Conservation (phyloP, 1,140 invertebrate species). For the Zeugodacus cucurbitae region DNA sequence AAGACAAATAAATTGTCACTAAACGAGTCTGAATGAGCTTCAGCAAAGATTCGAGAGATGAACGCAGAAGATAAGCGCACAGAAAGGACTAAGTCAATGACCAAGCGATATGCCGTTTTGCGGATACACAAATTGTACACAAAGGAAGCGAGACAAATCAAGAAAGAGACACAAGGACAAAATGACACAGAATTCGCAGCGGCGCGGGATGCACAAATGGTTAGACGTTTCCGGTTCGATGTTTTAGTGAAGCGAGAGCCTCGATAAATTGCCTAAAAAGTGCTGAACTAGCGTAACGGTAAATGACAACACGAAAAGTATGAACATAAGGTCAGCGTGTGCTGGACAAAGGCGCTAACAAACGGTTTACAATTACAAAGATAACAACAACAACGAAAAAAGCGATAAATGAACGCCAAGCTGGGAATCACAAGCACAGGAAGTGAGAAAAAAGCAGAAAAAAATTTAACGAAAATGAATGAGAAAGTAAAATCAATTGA, state of each 20-base stretch:
- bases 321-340: neutral
- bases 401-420: neutral
- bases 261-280: neutral
- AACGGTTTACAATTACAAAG: neutral
- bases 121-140: neutral
- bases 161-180: neutral
- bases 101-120: neutral
- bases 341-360: constrained; percentile 1
- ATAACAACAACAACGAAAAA: neutral
- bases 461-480: neutral
- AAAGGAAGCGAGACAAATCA: neutral
- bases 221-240: neutral
- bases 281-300: neutral
- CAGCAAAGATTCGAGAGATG: neutral
- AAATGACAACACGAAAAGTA: neutral
- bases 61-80: neutral
- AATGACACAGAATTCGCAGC: neutral
- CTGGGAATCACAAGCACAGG: neutral
- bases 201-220: neutral
- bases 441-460: constrained; percentile 26
- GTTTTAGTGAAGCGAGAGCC: neutral
- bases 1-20: neutral
- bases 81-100: neutral
- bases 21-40: neutral
- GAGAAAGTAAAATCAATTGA: neutral